A percentile compares a stretch with the other conserved stretches of the same genome.
These are phyloP conservation scores for Polypedilum vanderplanki DNA, from an alignment of 1,140 invertebrate genomes.

Conservation along the genomic window DNA sequence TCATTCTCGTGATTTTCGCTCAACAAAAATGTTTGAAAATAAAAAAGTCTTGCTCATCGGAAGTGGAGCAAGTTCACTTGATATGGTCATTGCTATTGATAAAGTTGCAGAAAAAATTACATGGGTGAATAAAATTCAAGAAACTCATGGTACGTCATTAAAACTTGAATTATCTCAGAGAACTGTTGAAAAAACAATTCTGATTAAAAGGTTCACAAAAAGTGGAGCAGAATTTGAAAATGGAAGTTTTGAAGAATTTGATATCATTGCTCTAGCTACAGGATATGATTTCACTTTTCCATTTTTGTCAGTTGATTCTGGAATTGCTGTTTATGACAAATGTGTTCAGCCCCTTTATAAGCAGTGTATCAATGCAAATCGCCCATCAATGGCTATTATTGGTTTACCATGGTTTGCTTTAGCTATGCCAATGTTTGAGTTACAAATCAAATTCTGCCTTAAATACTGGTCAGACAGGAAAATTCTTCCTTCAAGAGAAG, in stretches of 20 bases:
- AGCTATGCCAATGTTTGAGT: slow-evolving; percentile 57
- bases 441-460: slow-evolving; percentile 47
- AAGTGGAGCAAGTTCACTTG: slow-evolving; percentile 55
- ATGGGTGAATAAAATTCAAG: background rate
- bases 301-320: slow-evolving; percentile 30
- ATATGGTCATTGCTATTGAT: slow-evolving; percentile 46
- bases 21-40: slow-evolving; percentile 44
- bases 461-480: background rate
- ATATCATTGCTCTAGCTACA: slow-evolving; percentile 47
- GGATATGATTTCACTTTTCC: slow-evolving; percentile 43
- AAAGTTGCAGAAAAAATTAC: background rate
- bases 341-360: slow-evolving; percentile 56
- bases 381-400: slow-evolving; percentile 54
- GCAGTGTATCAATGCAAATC: slow-evolving; percentile 54
- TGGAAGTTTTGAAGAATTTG: slow-evolving; percentile 51
- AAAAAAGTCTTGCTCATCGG: slow-evolving; percentile 46
- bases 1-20: slow-evolving; percentile 59
- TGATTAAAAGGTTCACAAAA: slow-evolving; percentile 46
- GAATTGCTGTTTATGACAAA: slow-evolving; percentile 46
- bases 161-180: slow-evolving; percentile 50
- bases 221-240: slow-evolving; percentile 50
- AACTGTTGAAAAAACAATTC: slow-evolving; percentile 54
- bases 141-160: background rate
- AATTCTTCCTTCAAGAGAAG: slow-evolving; percentile 36
- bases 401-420: slow-evolving; percentile 50